These are phyloP conservation scores for Tenrec ecaudatus DNA, from an alignment of 2,113 vertebrate species.

Conservation along the genomic window DNA sequence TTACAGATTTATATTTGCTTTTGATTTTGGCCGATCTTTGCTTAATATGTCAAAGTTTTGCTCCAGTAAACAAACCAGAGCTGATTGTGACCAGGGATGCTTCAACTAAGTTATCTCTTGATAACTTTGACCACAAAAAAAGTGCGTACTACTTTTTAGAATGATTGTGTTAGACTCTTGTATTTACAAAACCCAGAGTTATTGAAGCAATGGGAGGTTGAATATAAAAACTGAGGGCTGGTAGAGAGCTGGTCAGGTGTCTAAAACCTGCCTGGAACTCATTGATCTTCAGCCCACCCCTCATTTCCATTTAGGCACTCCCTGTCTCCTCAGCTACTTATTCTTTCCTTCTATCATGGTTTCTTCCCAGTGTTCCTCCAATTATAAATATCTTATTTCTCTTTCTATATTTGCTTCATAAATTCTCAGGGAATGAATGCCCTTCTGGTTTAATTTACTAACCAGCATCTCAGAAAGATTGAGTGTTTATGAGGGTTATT, in stretches of 20 bases:
- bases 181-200: background rate
- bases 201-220: background rate
- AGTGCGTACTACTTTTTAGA: background rate
- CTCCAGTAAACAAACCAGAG: background rate
- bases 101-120: background rate
- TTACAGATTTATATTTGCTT: background rate
- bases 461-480: too few species aligned
- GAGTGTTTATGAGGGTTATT: too few species aligned
- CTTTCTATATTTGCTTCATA: too few species aligned
- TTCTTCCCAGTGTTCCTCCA: too few species aligned
- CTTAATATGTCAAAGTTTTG: background rate
- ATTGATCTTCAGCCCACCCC: background rate
- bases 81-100: background rate
- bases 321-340: too few species aligned
- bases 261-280: background rate
- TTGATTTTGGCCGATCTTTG: background rate
- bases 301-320: background rate
- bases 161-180: background rate
- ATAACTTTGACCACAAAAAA: conserved; percentile 8
- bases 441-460: too few species aligned
- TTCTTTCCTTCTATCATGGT: too few species aligned
- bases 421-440: too few species aligned
- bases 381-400: too few species aligned
- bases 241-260: background rate
- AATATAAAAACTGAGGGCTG: background rate